These are phyloP conservation scores for Phalanger gymnotis DNA, from an alignment of 2,797 vertebrate genomes.

Conservation along the genomic window DNA sequence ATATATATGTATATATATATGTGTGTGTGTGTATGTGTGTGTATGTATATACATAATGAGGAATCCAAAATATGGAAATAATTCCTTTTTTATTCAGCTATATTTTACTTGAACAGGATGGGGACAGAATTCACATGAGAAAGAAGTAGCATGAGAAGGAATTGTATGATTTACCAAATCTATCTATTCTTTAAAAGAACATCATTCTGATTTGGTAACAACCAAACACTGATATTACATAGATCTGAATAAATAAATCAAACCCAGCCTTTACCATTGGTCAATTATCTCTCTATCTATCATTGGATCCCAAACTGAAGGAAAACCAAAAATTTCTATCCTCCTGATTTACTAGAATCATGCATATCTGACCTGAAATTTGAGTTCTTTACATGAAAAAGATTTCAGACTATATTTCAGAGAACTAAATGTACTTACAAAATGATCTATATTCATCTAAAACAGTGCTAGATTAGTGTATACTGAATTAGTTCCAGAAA, in stretches of 20 bases:
- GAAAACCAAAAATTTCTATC: constrained; percentile 11
- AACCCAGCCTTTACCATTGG: neutral
- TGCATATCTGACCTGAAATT: constrained; percentile 21
- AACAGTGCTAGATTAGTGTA: constrained; percentile 53
- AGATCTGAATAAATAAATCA: neutral
- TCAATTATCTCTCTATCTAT: constrained; percentile 3
- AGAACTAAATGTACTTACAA: constrained; percentile 60
- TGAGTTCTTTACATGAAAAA: constrained; percentile 34
- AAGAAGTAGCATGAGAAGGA: constrained; percentile 2
- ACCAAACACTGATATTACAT: constrained; percentile 1
- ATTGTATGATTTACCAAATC: constrained; percentile 44
- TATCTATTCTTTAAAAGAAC: constrained; percentile 22
- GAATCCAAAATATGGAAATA: neutral
- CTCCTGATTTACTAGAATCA: neutral
- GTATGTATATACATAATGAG: constrained; percentile 24
- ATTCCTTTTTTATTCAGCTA: neutral
- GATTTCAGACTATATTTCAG: constrained; percentile 49
- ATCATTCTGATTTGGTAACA: constrained; percentile 9
- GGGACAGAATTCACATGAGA: constrained; percentile 1
- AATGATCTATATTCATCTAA: constrained; percentile 64
- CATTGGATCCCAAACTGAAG: constrained; percentile 26
- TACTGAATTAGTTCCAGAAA: constrained; percentile 72
- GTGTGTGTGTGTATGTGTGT: neutral
- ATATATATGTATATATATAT: no score
- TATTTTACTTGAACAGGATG: neutral